These are phyloP conservation scores for Batillaria attramentaria DNA, from an alignment of 1,140 invertebrate genomes.

Conservation along the genomic window DNA sequence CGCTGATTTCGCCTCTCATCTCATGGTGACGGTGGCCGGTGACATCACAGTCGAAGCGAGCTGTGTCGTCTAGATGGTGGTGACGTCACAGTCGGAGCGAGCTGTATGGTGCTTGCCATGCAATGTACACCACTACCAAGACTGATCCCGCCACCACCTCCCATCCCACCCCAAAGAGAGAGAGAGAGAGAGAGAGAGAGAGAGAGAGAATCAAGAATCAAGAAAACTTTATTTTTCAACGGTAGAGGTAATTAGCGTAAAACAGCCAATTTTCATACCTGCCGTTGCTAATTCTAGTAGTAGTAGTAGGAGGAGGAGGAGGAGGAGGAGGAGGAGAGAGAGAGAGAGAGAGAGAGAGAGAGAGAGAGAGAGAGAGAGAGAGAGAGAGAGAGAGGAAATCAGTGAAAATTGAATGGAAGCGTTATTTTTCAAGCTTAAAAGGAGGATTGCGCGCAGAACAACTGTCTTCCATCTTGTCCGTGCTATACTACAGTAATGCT, in stretches of 20 bases:
- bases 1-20: too few relatives aligned
- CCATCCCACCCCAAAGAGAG: background rate
- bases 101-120: background rate
- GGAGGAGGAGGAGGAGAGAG: background rate
- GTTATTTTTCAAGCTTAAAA: too few relatives aligned
- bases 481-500: too few relatives aligned
- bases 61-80: background rate
- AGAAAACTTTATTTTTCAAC: background rate
- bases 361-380: conserved; percentile 27
- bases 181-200: too few relatives aligned
- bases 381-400: conserved; percentile 11
- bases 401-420: too few relatives aligned
- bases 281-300: background rate
- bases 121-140: background rate
- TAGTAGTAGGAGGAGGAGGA: background rate
- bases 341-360: background rate
- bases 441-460: too few relatives aligned
- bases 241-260: background rate
- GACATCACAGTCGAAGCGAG: too few relatives aligned
- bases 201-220: too few relatives aligned
- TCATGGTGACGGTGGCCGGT: too few relatives aligned
- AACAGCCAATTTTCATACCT: background rate
- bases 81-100: background rate
- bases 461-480: too few relatives aligned
- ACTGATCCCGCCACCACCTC: background rate